phyloP scores from a whole-genome alignment of 2,113 vertebrate species.

The Tinamus guttatus region DNA sequence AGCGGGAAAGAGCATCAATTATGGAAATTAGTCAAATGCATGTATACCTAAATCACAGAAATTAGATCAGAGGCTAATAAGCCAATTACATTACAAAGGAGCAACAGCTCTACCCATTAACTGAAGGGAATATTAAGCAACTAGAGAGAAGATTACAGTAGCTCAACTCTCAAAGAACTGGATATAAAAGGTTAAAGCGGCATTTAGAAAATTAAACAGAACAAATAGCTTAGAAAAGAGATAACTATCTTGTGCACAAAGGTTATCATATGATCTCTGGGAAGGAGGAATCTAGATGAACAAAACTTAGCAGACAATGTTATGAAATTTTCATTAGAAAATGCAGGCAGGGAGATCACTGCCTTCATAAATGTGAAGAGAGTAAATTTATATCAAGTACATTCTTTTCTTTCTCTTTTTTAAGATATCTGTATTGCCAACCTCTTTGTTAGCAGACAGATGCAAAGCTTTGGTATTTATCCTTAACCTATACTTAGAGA shows the following conservation, averaged over 20 bases:
- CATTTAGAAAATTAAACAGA: conserved; percentile 45
- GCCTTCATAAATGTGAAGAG: neutral
- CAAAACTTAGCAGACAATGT: conserved; percentile 54
- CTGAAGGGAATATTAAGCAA: conserved; percentile 50
- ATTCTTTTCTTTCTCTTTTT: neutral
- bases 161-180: conserved; percentile 31
- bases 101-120: conserved; percentile 38
- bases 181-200: conserved; percentile 45
- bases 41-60: conserved; percentile 60
- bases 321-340: conserved; percentile 22
- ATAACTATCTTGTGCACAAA: conserved; percentile 3
- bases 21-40: conserved; percentile 34
- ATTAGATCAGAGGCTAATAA: conserved; percentile 58
- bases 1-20: conserved; percentile 15
- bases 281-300: conserved; percentile 22
- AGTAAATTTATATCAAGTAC: neutral
- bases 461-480: neutral
- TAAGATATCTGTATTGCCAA: neutral
- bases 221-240: conserved; percentile 39
- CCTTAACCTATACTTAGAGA: neutral
- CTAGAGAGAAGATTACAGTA: conserved; percentile 16
- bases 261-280: conserved; percentile 30
- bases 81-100: conserved; percentile 50
- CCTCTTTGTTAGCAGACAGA: neutral
- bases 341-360: neutral